Conservation (phyloP, 2,113 vertebrate genomes). For the Struthidea cinerea region DNA sequence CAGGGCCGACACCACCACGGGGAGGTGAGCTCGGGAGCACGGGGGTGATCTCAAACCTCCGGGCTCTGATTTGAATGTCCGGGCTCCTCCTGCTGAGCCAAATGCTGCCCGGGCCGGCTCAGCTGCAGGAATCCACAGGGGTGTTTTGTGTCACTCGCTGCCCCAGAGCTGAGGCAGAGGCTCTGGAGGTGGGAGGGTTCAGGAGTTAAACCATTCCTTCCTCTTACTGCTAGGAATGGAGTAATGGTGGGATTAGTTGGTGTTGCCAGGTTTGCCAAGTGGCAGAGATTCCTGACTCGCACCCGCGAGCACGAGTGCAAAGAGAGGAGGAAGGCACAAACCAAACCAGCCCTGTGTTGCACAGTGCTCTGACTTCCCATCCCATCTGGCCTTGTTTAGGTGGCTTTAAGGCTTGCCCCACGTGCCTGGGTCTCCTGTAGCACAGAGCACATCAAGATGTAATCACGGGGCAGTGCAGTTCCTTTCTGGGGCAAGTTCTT, state of each 20-base stretch:
- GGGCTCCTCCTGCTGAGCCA: background rate
- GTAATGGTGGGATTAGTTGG: background rate
- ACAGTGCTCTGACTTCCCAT: background rate
- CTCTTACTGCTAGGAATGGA: background rate
- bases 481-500: background rate
- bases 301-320: background rate
- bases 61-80: background rate
- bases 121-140: background rate
- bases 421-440: background rate
- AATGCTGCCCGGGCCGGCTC: background rate
- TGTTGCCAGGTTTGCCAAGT: background rate
- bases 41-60: background rate
- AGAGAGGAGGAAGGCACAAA: background rate
- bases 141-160: background rate
- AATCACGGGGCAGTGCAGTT: background rate
- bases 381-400: background rate
- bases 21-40: slow-evolving; percentile 70
- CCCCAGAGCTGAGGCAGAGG: background rate
- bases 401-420: background rate
- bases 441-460: background rate
- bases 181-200: background rate
- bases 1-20: slow-evolving; percentile 92
- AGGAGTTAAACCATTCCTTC: background rate
- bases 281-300: background rate
- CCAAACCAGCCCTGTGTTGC: background rate